These are phyloP conservation scores for Petrolisthes manimaculis DNA, from an alignment of 2,888 invertebrate genomes.

Conservation along the genomic window DNA sequence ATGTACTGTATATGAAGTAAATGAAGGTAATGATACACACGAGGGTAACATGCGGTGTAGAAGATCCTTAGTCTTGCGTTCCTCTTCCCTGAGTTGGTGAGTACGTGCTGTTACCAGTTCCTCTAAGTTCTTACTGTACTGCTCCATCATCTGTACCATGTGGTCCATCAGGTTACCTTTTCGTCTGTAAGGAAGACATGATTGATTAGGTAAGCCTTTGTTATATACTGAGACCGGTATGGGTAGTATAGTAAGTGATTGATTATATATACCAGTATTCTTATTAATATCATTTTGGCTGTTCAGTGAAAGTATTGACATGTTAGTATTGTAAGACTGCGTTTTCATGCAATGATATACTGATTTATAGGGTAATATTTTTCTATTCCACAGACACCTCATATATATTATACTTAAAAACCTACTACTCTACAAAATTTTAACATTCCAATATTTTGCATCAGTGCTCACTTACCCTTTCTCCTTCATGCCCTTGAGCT, in stretches of 20 bases:
- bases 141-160: constrained; percentile 98
- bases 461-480: constrained; percentile 71
- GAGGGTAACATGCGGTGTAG: constrained; percentile 87
- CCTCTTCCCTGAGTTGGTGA: constrained; percentile 92
- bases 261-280: no score
- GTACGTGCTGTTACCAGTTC: constrained; percentile 93
- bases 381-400: no score
- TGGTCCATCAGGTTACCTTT: constrained; percentile 69
- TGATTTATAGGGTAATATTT: no score
- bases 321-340: no score
- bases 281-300: no score
- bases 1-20: not conserved
- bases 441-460: not conserved
- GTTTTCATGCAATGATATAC: no score
- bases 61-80: constrained; percentile 92
- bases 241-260: no score
- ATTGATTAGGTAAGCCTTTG: no score
- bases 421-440: not conserved
- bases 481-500: constrained; percentile 87
- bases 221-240: no score
- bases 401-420: no score
- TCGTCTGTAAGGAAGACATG: constrained; percentile 12
- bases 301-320: no score
- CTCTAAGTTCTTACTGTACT: constrained; percentile 95
- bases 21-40: constrained; percentile 74